phyloP scores from a whole-genome alignment of 2,797 vertebrate species.

The Gambelia wislizenii region DNA sequence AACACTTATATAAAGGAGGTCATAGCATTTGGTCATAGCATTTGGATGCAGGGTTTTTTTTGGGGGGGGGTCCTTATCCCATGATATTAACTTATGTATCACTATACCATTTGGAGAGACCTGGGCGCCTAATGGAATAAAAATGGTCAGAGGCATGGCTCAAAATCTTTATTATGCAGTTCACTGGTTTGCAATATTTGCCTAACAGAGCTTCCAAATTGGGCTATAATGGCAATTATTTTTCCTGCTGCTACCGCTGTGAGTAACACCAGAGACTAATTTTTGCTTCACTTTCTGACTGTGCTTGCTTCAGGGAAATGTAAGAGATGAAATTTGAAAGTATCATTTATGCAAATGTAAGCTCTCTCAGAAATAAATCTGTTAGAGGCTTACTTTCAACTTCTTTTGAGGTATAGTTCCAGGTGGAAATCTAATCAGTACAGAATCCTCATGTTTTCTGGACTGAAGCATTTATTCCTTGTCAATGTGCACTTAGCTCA shows the following conservation, averaged over 20 bases:
- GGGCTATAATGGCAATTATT: neutral
- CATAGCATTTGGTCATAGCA: neutral
- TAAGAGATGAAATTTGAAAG: neutral
- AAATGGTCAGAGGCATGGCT: neutral
- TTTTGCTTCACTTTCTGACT: neutral
- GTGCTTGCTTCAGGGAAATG: neutral
- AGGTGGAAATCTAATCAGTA: neutral
- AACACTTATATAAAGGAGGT: neutral
- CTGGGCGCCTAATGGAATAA: neutral
- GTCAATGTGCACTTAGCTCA: too few relatives aligned
- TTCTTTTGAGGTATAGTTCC: neutral
- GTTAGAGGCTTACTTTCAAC: neutral
- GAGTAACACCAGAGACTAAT: neutral
- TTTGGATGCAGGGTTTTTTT: neutral
- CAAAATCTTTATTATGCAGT: neutral
- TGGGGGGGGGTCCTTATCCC: neutral
- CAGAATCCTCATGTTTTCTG: neutral
- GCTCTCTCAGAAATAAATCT: neutral
- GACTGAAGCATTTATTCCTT: neutral
- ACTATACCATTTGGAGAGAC: neutral
- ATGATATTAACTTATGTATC: neutral
- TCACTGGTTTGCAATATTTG: neutral
- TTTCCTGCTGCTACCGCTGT: neutral
- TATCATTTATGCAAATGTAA: neutral
- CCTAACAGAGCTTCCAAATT: neutral